Percentiles rank a stretch among this genome's conserved stretches.
phyloP scores from a whole-genome alignment of 2,888 invertebrate species.

The Venustoraphidia nigricollis region DNA sequence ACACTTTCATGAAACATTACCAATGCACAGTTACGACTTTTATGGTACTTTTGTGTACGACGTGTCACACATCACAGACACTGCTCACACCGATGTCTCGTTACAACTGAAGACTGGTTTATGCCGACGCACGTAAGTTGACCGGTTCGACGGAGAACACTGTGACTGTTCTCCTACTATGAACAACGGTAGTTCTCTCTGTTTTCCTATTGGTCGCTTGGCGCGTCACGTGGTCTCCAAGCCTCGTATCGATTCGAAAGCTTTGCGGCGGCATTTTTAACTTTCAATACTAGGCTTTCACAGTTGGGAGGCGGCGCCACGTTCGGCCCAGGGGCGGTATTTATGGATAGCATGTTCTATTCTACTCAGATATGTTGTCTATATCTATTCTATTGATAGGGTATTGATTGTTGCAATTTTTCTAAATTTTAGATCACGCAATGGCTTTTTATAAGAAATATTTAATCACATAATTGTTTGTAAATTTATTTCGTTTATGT shows the following conservation, averaged over 20 bases:
- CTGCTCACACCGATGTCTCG: slow-evolving; percentile 14
- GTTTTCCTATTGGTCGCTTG: slow-evolving; percentile 23
- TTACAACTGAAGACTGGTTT: slow-evolving; percentile 11
- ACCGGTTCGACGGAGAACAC: slow-evolving; percentile 1
- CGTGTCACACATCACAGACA: slow-evolving; percentile 19
- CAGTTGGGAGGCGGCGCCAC: slow-evolving; percentile 19
- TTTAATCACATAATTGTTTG: no score
- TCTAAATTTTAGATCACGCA: no score
- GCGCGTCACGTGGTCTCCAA: slow-evolving; percentile 41
- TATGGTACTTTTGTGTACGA: no score
- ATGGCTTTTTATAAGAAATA: no score
- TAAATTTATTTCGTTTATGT: no score
- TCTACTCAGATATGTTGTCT: no score
- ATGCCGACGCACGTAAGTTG: slow-evolving; percentile 14
- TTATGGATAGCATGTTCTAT: slow-evolving; percentile 1
- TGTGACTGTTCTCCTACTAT: slow-evolving; percentile 5
- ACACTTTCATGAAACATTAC: no score
- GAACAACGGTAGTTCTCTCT: neutral
- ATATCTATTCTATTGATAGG: no score
- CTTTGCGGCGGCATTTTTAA: slow-evolving; percentile 71
- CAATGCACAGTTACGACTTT: no score
- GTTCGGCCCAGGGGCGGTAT: slow-evolving; percentile 9
- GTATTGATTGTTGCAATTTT: no score
- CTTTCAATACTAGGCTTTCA: slow-evolving; percentile 27
- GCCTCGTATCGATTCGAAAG: slow-evolving; percentile 62